Evolutionary conservation across 2,797 vertebrate species (phyloP), one percentile per base, ranked within the genome.

Genomic region (Coendou prehensilis): DNA sequence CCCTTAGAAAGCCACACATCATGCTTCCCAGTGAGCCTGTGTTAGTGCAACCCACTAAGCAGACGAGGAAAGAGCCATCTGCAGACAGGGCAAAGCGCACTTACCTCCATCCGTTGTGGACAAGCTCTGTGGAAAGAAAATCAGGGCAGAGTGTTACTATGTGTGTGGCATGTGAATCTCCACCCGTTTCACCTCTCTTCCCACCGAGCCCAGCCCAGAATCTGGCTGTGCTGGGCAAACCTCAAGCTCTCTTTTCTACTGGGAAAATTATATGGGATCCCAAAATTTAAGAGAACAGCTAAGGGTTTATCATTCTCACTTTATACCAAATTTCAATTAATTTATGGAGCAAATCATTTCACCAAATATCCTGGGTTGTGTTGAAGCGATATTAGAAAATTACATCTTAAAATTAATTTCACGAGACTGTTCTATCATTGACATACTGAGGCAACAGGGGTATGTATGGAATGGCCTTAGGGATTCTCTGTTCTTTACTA

Each of bases 31-130:
- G 28, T 50, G 75, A 89, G 73, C 22, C 95, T n/a, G 18, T 56
- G 30, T 87, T 50, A 4, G 23, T 64, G 93, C 91, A 79, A 54
- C 71, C 33, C 67, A 28, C 89, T 95, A 76, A 79, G 47, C 47
- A 52, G 94, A 80, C 2, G 45, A 5, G 85, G 63, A 81, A 67
- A 80, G 80, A 82, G 50, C 89, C n/a, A 10, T 50, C 33, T 85
- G 94, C 3, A 84, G 93, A 20, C 3, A 1, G 97, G 78, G 87
- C 73, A 95, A 97, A 96, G 89, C 37, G 45, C 18, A 91, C 98
- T 98, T 99, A 99, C 99, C 99, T 99, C 99, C 99, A 98, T 99
- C 99, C 97, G 99, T 98, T 84, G 92, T 98, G 98, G 99, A 99
- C 98, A 99, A 98, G 98, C 99, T 99, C 99, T 99, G 99, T 97